Evolutionary conservation across 1,140 invertebrate species (phyloP).

Genomic region (Bombus huntii): DNA sequence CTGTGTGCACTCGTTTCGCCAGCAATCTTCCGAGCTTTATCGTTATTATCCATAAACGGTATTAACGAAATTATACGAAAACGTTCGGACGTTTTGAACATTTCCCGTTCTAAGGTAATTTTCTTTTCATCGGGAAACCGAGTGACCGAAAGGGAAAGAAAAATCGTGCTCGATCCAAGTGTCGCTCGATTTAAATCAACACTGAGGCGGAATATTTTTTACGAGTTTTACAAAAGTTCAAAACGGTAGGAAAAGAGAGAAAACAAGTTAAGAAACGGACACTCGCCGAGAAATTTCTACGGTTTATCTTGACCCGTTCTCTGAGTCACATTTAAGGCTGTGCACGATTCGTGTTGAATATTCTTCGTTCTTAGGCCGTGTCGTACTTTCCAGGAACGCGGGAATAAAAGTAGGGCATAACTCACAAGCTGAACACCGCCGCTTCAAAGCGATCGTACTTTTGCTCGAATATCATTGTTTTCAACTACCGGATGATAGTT

Average conservation of each 20-base stretch:
- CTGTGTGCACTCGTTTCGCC: conserved; percentile 64
- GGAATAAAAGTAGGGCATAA: conserved; percentile 29
- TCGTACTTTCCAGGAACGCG: conserved; percentile 22
- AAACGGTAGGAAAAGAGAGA: neutral
- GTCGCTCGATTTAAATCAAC: neutral
- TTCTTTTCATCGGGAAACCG: neutral
- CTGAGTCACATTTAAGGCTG: neutral
- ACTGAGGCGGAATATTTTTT: neutral
- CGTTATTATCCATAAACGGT: conserved; percentile 19
- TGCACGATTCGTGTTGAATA: conserved; percentile 23
- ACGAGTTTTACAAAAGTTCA: neutral
- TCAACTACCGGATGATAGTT: neutral
- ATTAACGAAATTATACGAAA: conserved; percentile 12
- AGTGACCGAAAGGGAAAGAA: too few species aligned
- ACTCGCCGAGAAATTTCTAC: conserved; percentile 12
- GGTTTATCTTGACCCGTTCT: conserved; percentile 41
- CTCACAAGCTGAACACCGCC: neutral
- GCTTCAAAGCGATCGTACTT: neutral
- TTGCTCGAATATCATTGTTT: conserved; percentile 29
- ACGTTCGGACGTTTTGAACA: conserved; percentile 7
- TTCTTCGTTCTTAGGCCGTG: conserved; percentile 16
- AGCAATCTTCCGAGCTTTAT: conserved; percentile 69
- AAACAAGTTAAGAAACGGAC: conserved; percentile 25
- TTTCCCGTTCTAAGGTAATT: neutral
- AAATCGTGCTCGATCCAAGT: neutral